Evolutionary conservation across 2,888 invertebrate species (phyloP), one percentile per base, ranked within the genome.

Genomic region (Catocala nupta): DNA sequence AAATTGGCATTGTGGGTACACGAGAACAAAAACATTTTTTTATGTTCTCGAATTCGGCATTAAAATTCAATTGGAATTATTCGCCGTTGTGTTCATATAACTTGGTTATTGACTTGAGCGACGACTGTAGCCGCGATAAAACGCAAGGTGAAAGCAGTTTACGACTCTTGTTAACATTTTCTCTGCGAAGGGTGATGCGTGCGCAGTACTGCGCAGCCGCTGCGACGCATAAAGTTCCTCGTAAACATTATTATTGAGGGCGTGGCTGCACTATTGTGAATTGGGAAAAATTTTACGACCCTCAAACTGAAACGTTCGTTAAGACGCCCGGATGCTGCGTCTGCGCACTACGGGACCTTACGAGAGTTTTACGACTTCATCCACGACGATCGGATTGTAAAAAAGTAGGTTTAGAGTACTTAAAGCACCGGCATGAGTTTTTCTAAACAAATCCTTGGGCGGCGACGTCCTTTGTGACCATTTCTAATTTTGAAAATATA

Each of bases 401-500:
- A 86, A 89, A 81, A 81, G 77, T 76, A 81, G 73, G 79, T 81
- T 78, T 82, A 84, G 79, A 79, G 84, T 81, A 84, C 85, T 88
- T 87, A 88, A 87, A 83, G 83, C 80, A 78, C 76, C 82, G 80
- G 81, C 86, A 86, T 88, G 81, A 83, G 89, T 89, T 81, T 83
- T 84, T 78, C 75, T 82, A 85, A 85, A 86, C 82, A 81, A 69
- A 71, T 80, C 79, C 69, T 77, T 72, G 76, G 82, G 86, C 90
- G 88, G 91, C 86, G 81, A 86, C 85, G 82, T 79, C 78, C 87
- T 90, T 90, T 89, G 89, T 82, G 76, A 79, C 81, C 82, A 87
- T 89, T 90, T 88, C 86, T 83, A 88, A 90, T 89, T 92, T 88
- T 79, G 80, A 83, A 85, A 87, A 90, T 90, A 89, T 90, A 90